These are phyloP conservation scores for Prosapia bicincta DNA, from an alignment of 2,888 invertebrate species.

Conservation along the genomic window DNA sequence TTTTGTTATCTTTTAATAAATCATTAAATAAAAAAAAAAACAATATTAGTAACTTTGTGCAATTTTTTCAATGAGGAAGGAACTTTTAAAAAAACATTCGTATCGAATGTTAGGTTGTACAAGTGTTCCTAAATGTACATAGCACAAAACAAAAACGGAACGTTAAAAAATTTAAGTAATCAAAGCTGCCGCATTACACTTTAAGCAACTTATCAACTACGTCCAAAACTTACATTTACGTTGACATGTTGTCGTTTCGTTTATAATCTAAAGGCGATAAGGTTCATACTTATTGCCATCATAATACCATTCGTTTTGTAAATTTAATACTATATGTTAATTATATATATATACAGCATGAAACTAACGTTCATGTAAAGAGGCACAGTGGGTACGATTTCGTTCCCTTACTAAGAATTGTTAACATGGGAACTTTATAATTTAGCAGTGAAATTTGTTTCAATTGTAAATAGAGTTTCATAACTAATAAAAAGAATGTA, in stretches of 20 bases:
- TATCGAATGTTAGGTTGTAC: not conserved
- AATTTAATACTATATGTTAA: slow-evolving; percentile 16
- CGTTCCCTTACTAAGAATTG: not conserved
- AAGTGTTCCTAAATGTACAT: not conserved
- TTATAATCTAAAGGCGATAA: not conserved
- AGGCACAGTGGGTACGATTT: not conserved
- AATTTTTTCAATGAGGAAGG: not conserved
- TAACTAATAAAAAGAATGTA: no score
- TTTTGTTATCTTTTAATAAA: not conserved
- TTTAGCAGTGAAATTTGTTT: no score
- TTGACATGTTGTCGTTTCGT: not conserved
- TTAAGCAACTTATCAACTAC: not conserved
- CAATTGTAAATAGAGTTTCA: no score
- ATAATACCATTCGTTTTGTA: slow-evolving; percentile 22
- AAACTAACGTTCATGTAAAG: not conserved
- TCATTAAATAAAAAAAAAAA: not conserved
- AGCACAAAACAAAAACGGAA: not conserved
- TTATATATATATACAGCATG: not conserved
- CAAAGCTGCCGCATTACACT: not conserved
- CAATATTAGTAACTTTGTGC: not conserved
- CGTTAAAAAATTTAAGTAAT: not conserved
- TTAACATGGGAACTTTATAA: not conserved
- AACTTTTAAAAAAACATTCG: not conserved
- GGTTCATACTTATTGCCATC: slow-evolving; percentile 19
- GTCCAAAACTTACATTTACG: not conserved